These are phyloP conservation scores for Eubucco bourcierii DNA, from an alignment of 2,113 vertebrate genomes.

Conservation along the genomic window DNA sequence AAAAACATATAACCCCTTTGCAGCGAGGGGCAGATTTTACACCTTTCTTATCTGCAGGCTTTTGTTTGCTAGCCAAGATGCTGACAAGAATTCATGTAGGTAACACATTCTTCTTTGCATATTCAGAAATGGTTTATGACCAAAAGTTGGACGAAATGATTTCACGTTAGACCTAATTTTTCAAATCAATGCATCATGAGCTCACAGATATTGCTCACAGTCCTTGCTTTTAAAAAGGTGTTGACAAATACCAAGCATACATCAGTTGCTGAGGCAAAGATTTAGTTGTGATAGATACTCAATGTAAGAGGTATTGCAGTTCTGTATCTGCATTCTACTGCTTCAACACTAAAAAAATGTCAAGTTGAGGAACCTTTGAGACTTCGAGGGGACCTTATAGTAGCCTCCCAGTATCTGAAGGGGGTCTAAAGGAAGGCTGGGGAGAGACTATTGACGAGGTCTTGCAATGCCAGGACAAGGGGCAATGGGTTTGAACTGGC, in stretches of 20 bases:
- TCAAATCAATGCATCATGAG: background rate
- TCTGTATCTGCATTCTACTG: background rate
- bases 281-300: background rate
- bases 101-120: background rate
- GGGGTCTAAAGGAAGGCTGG: no score
- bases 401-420: no score
- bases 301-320: background rate
- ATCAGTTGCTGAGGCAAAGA: background rate
- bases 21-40: constrained; percentile 61
- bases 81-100: background rate
- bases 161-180: background rate
- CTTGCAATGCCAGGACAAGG: no score
- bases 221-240: background rate
- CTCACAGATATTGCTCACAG: background rate
- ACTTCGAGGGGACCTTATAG: no score
- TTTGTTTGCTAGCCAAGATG: constrained; percentile 48
- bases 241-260: background rate
- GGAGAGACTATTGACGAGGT: no score
- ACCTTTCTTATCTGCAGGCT: constrained; percentile 51
- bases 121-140: background rate
- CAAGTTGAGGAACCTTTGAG: background rate
- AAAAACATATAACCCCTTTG: background rate
- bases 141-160: background rate
- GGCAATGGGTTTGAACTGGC: no score
- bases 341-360: background rate